Base-by-base conservation (phyloP, 2,888 invertebrate species). In the Andricus quercusramuli region DNA sequence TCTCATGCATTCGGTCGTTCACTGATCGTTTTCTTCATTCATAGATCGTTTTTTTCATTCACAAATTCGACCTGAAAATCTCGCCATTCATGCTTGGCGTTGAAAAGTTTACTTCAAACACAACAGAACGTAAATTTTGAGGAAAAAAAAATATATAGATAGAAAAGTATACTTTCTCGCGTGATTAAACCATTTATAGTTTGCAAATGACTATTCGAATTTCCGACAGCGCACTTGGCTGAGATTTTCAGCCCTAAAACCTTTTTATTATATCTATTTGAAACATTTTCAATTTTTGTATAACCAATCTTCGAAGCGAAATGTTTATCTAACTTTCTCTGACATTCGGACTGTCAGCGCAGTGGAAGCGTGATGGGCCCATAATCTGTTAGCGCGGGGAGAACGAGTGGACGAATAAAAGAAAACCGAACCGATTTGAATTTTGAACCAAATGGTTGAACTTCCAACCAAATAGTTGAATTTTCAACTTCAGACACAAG, bases 1-100 rank as follows among this genome's bases (percentile, higher is more conserved):
- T 74, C 74, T 74, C 74, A 74, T 32, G 74, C 74, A 74, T 74
- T 22, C 51, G 62, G 25, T 62, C 62, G 62, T 62, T 62, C 62
- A 62, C 62, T 20, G 74, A 74, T 74, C 74, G 32, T 56, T 32
- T 32, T 74, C 56, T 74, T 74, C 74, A 74, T 62, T 62, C 62
- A 62, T 22, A 25, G 74, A 74, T 74, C 74, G 56, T 56, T 32
- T 32, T 74, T 32, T 74, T 74, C 74, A 74, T 74, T 74, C 74
- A 74, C 56, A 74, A 70, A 74, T 56, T 74, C 74, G 32, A 74
- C 74, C 56, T 56, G 74, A 74, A 56, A 74, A 32, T 51, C 74
- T 74, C 74, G 51, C 32, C 56, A 74, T 74, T 74, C n/a, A 74
- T 74, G 56, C 32, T 56, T 44, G 68, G 68, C 68, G 68, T 74